Evolutionary conservation across 2,797 vertebrate genomes (phyloP).

Genomic region (Argyrosomus regius): DNA sequence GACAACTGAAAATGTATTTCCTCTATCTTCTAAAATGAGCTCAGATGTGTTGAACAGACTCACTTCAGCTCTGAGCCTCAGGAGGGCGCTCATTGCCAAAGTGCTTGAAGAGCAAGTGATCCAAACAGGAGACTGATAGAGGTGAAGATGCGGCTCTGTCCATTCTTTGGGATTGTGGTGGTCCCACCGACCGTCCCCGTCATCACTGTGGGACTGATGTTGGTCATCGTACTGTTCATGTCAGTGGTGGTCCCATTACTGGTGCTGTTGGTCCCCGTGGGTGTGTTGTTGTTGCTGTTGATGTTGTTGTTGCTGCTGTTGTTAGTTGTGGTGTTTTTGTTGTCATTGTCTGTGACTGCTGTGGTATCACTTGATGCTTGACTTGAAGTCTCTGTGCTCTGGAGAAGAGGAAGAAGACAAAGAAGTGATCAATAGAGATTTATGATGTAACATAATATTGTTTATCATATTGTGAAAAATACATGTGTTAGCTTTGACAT

Average conservation of each 20-base stretch:
- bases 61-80: slow-evolving; percentile 2
- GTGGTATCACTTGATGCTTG: fast-evolving
- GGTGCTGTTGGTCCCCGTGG: not conserved
- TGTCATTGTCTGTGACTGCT: fast-evolving
- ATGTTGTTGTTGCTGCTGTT: not conserved
- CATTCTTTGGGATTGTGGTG: not conserved
- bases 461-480: not conserved
- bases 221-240: fast-evolving
- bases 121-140: slow-evolving; percentile 34
- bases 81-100: slow-evolving; percentile 31
- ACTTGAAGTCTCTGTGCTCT: fast-evolving
- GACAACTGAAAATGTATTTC: not conserved
- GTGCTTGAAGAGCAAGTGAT: slow-evolving; percentile 9
- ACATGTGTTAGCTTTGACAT: not conserved
- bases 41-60: not conserved
- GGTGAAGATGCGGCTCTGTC: slow-evolving; percentile 7
- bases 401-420: not conserved
- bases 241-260: no score
- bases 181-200: fast-evolving
- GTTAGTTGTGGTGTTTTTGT: no score
- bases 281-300: not conserved
- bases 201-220: fast-evolving
- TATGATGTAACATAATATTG: not conserved
- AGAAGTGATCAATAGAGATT: not conserved
- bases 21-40: not conserved